phyloP scores from a whole-genome alignment of 2,797 vertebrate genomes.

The Lophura swinhoii region DNA sequence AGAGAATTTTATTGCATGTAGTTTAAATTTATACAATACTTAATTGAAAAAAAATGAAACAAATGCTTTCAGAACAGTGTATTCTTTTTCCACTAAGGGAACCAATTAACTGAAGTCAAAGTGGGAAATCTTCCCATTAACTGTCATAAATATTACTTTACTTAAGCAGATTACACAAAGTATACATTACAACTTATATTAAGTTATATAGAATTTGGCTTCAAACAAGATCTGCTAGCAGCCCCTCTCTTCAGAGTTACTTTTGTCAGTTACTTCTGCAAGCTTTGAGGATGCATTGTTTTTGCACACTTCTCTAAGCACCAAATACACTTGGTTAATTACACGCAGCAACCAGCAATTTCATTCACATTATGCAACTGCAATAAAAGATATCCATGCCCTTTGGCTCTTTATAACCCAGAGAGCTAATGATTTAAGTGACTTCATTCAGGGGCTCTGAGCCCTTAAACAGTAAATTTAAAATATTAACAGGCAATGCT shows the following conservation, averaged over 20 bases:
- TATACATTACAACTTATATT: not conserved
- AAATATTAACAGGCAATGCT: not conserved
- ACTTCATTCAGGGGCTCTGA: not conserved
- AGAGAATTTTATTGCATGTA: conserved; percentile 47
- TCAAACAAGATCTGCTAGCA: not conserved
- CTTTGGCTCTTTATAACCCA: conserved; percentile 5
- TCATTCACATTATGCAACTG: conserved; percentile 30
- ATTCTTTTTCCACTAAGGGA: not conserved
- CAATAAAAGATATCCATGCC: not conserved
- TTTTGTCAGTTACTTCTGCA: rapidly evolving
- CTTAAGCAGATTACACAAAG: conserved; percentile 23
- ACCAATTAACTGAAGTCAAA: not conserved
- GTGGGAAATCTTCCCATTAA: not conserved
- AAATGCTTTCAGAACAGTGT: not conserved
- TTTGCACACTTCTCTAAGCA: not conserved
- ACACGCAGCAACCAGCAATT: conserved; percentile 21
- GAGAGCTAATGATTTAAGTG: not conserved
- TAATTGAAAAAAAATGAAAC: not conserved
- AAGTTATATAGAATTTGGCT: not conserved
- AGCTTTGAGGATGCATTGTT: not conserved
- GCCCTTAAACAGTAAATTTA: not conserved
- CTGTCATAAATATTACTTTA: conserved; percentile 8
- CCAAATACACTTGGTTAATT: not conserved
- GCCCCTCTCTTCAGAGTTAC: not conserved
- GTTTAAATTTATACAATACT: conserved; percentile 24